A percentile compares a stretch with the other conserved stretches of the same genome.
Conservation (phyloP, 1,140 invertebrate genomes). For the Mesaphorura yosii region DNA sequence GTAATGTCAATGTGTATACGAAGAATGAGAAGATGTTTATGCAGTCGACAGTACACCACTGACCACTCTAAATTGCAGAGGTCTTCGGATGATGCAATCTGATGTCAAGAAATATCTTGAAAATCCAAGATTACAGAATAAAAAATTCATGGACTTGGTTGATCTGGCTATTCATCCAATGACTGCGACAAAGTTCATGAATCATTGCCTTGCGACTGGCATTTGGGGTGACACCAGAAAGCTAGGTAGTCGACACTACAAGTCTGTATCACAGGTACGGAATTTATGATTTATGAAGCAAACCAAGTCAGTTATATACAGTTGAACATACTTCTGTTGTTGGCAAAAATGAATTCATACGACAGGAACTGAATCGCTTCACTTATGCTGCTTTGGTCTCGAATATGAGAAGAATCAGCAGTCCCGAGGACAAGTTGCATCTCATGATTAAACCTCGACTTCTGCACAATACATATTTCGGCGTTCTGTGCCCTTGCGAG, state of each 20-base stretch:
- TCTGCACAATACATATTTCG: conserved; percentile 86
- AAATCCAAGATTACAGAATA: background rate
- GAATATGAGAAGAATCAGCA: conserved; percentile 91
- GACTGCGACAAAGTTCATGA: conserved; percentile 90
- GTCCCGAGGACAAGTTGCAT: conserved; percentile 93
- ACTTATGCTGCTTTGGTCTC: conserved; percentile 96
- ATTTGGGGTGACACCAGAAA: conserved; percentile 95
- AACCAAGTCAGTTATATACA: background rate
- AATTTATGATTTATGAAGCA: background rate
- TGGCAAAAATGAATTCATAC: background rate
- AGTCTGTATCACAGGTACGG: conserved; percentile 46
- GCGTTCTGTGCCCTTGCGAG: conserved; percentile 95
- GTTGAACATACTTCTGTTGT: background rate
- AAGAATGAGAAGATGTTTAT: no score
- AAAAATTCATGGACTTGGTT: background rate
- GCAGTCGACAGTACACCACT: no score
- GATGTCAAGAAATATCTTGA: background rate
- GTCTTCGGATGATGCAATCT: background rate
- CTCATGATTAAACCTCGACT: conserved; percentile 95
- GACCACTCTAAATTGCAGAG: no score
- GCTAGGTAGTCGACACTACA: conserved; percentile 45
- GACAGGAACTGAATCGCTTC: conserved; percentile 75
- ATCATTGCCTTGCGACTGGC: conserved; percentile 93
- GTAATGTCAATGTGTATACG: no score
- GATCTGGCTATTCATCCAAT: conserved; percentile 40